Conservation (phyloP, 2,113 vertebrate genomes). For the Peromyscus californicus region DNA sequence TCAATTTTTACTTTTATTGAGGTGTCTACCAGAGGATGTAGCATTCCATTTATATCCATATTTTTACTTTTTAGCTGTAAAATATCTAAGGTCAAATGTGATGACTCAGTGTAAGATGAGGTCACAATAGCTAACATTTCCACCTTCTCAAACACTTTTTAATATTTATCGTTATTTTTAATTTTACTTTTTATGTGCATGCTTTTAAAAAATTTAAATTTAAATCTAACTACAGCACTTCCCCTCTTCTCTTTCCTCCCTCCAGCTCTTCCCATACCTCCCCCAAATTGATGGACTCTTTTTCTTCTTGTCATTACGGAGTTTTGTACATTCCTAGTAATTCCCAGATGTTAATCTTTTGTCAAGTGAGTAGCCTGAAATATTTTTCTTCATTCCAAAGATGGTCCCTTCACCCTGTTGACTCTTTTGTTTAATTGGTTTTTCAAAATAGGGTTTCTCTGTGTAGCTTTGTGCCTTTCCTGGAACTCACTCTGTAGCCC, state of each 20-base stretch:
- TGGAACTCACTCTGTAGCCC: no score
- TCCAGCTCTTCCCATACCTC: not conserved
- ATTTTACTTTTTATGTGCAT: not conserved
- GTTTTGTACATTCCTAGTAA: not conserved
- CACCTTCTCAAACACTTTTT: not conserved
- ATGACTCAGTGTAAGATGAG: no score
- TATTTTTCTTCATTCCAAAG: not conserved
- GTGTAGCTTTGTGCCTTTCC: no score
- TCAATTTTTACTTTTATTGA: slow-evolving; percentile 5
- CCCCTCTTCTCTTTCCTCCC: not conserved
- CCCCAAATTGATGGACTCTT: not conserved
- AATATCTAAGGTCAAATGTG: not conserved
- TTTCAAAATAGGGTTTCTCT: no score
- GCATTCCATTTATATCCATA: not conserved
- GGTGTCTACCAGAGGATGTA: not conserved
- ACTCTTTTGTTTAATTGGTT: not conserved
- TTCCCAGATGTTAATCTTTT: not conserved
- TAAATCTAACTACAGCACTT: no score
- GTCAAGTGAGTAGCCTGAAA: not conserved
- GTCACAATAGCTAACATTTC: not conserved
- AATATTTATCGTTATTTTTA: not conserved
- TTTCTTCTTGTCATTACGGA: not conserved
- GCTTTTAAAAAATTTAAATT: not conserved
- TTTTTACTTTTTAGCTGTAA: not conserved
- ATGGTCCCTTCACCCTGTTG: not conserved